Conservation (phyloP, 2,113 vertebrate species). For the Dromiciops gliroides region DNA sequence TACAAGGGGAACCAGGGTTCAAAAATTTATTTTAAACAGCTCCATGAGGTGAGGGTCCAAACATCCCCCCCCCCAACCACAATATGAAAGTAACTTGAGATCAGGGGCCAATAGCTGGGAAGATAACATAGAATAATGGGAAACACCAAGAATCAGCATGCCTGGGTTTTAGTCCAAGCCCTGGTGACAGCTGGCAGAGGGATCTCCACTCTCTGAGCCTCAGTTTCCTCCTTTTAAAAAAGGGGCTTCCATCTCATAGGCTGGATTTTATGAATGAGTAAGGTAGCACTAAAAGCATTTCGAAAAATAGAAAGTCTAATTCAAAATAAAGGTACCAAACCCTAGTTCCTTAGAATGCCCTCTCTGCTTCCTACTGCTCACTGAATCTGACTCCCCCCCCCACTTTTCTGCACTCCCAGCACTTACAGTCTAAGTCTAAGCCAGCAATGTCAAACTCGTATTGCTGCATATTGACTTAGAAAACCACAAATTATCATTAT, state of each 20-base stretch:
- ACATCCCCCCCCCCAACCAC: neutral
- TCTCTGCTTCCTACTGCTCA: neutral
- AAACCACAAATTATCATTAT: neutral
- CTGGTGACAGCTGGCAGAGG: neutral
- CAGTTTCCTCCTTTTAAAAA: neutral
- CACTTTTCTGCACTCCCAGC: neutral
- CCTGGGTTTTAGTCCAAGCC: neutral
- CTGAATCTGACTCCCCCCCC: no score
- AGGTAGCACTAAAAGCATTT: neutral
- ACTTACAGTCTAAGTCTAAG: neutral
- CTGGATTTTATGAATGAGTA: neutral
- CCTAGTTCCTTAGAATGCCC: neutral
- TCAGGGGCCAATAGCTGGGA: neutral
- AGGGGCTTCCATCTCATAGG: neutral
- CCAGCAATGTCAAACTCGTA: neutral
- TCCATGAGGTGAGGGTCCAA: neutral
- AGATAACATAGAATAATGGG: neutral
- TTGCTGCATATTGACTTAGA: neutral
- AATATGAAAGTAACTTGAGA: neutral
- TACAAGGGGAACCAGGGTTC: neutral
- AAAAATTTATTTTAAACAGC: neutral
- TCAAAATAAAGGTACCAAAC: neutral
- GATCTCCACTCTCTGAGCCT: neutral
- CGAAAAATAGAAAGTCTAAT: neutral
- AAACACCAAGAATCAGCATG: neutral